Base-by-base conservation (phyloP, 2,113 vertebrate species). In the Climacteris rufus region DNA sequence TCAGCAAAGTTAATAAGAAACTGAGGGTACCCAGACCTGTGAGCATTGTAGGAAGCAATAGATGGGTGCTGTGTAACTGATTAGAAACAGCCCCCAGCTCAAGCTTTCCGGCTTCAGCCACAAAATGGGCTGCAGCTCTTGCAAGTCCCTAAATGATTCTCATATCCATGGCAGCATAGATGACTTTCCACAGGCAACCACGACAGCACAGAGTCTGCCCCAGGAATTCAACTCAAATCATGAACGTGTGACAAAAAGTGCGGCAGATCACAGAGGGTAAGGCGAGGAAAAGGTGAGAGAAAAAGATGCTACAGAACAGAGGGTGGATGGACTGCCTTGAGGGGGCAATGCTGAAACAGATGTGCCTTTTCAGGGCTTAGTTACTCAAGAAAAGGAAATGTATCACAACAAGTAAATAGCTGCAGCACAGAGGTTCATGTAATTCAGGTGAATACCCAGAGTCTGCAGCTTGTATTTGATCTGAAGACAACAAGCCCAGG, bases 391-490 rank as follows among this genome's bases (percentile, higher is more conserved):
- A 84, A 94, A 97, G 92, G 92, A 95, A 96, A 89, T 37, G 61
- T 87, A 94, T 89, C 76, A 76, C 72, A 93, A 84, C 87, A 87
- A 86, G 80, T 60, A 92, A 96, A 96, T 68, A 95, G 92, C 85
- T 71, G 37, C 7, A 8, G 57, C 69, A 87, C 66, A 53, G 92
- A 81, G 80, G 88, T 95, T 93, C 92, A 20, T 94, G 82, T 87
- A 95, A 94, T 93, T 83, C 95, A 96, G 96, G 96, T 95, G 94
- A 89, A 93, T 89, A 42, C 72, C 54, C 90, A 37, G 87, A 76
- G 65, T 83, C 85, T 94, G 90, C 87, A 94, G 88, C 77, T 75
- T 82, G 85, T 90, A 93, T 96, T 95, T 96, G 96, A 96, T 94
- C 89, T 94, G 95, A 93, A 90, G 95, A 87, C 88, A 92, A 93